A percentile compares a stretch with the other conserved stretches of the same genome.
These are phyloP conservation scores for Liasis olivaceus DNA, from an alignment of 2,797 vertebrate species.

Conservation along the genomic window DNA sequence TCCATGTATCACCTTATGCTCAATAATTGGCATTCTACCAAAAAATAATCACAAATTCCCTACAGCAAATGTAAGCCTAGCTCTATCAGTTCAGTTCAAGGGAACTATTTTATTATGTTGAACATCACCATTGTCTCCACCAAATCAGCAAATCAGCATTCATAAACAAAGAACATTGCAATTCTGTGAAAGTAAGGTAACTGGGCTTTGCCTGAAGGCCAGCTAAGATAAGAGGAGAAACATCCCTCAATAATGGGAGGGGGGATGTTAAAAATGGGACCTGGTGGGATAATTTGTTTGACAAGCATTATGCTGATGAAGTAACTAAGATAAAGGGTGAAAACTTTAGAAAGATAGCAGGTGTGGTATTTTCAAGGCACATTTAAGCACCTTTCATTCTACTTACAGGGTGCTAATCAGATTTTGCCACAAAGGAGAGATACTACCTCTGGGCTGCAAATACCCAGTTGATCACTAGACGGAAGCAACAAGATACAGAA, in stretches of 20 bases:
- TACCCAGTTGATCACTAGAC: background rate
- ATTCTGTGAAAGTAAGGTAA: background rate
- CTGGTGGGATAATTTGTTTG: background rate
- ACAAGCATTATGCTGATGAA: slow-evolving; percentile 7
- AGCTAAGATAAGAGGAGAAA: slow-evolving; percentile 17
- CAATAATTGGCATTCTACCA: background rate
- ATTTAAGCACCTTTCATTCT: background rate
- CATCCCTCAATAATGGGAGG: background rate
- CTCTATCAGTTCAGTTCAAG: slow-evolving; percentile 4
- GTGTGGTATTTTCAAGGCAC: background rate
- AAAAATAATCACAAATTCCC: background rate
- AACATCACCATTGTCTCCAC: slow-evolving; percentile 13
- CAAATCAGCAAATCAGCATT: slow-evolving; percentile 1
- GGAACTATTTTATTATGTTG: slow-evolving; percentile 1
- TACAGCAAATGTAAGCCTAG: background rate
- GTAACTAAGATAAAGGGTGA: background rate
- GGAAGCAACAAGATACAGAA: background rate
- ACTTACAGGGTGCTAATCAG: background rate
- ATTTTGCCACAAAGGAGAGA: background rate
- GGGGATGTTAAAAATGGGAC: slow-evolving; percentile 7
- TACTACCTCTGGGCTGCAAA: background rate
- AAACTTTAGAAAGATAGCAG: background rate
- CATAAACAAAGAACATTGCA: background rate
- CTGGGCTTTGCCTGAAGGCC: slow-evolving; percentile 11
- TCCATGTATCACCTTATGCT: background rate